These are phyloP conservation scores for Tinea pellionella DNA, from an alignment of 2,888 invertebrate genomes.

Conservation along the genomic window DNA sequence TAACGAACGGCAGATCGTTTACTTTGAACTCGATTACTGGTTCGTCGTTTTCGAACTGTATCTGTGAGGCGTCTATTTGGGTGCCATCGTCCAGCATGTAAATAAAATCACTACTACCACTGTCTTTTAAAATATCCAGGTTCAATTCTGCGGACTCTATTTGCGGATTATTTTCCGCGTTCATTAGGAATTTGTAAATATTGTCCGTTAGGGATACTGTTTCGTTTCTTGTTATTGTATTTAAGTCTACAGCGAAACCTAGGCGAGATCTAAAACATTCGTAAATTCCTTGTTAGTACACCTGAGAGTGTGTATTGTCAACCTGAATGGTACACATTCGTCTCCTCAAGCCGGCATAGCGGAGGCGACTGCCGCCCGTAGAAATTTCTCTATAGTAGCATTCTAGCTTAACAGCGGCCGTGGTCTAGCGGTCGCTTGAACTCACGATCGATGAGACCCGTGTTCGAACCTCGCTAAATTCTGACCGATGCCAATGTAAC, in stretches of 20 bases:
- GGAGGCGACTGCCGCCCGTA: no score
- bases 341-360: no score
- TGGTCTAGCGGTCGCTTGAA: no score
- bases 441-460: no score
- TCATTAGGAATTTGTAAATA: constrained; percentile 49
- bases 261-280: constrained; percentile 40
- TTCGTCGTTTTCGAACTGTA: constrained; percentile 61
- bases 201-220: constrained; percentile 48
- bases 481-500: no score
- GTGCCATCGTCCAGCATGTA: constrained; percentile 58
- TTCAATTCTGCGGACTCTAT: constrained; percentile 22
- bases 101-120: constrained; percentile 30
- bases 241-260: constrained; percentile 53
- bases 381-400: no score
- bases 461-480: no score
- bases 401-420: no score
- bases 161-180: constrained; percentile 29
- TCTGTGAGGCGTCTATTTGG: constrained; percentile 57
- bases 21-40: constrained; percentile 43
- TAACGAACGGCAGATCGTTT: constrained; percentile 52
- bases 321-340: no score
- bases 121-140: constrained; percentile 30
- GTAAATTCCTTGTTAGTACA: no score
- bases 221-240: constrained; percentile 50
- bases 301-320: no score